Base-by-base conservation (phyloP, 2,888 invertebrate species). In the Cremastinae sp. region DNA sequence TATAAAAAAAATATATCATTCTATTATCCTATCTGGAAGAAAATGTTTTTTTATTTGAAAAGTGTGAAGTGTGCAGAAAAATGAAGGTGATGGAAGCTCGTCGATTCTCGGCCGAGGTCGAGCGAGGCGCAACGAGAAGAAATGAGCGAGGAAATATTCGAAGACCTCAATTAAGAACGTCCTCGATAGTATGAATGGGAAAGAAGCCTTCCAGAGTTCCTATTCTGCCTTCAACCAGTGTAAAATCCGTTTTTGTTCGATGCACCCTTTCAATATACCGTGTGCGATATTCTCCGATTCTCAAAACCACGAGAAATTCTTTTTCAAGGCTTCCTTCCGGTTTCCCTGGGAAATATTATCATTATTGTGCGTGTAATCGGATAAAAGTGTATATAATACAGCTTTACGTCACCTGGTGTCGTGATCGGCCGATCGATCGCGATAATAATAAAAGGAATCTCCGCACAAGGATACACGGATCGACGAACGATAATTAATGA, bases 291-390 rank as follows among this genome's bases (percentile, higher is more conserved):
- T n/a, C 56, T 4, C 10, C 47, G 12, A 9, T 12, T 62, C 20
- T 14, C n/a, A 61, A 37, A 56, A 64, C 59, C 58, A 73, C 73
- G 73, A 73, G 69, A 76, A 76, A 69, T 65, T 53, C 37, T 51
- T 43, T 43, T 22, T 47, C 45, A 47, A 53, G 76, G 76, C 41
- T 76, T 76, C 73, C 76, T 76, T 76, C 76, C 76, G 76, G 58
- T 73, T 39, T 49, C 39, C 10, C 68, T 22, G 35, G 18, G 8
- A 59, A 18, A 28, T 65, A 65, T 65, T 58, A 70, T 75, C 45
- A 59, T 45, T 14, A 64, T 56, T 12, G 47, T 41, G 35, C 41
- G 35, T 7, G n/a, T 7, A 37, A 61, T 55, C 56, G 66, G 14
- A 64, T 58, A 43, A 65, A 53, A 65, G 22, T 22, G 18, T 14